phyloP scores from a whole-genome alignment of 2,113 vertebrate genomes.

The Cynocephalus volans region DNA sequence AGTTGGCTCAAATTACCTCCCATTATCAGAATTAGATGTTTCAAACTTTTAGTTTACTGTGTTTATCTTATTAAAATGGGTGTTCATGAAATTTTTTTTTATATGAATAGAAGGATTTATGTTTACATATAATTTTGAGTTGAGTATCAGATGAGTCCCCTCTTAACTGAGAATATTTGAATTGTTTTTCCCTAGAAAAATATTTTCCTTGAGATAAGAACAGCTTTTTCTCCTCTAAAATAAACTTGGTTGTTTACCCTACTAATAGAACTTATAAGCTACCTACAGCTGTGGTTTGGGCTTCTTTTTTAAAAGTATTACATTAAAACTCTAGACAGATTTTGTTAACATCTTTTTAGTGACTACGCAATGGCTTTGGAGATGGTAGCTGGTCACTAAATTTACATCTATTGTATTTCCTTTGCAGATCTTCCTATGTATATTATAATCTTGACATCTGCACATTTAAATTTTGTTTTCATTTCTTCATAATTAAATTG shows the following conservation, averaged over 20 bases:
- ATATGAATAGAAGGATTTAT: neutral
- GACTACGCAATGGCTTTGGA: neutral
- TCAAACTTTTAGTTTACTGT: neutral
- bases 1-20: neutral
- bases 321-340: neutral
- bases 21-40: neutral
- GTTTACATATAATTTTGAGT: neutral
- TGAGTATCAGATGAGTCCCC: neutral
- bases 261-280: neutral
- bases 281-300: neutral
- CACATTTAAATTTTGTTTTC: neutral
- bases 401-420: neutral
- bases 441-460: constrained; percentile 24
- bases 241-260: neutral
- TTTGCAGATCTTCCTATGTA: neutral
- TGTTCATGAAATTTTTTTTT: neutral
- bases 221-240: neutral
- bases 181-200: constrained; percentile 13
- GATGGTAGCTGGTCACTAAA: neutral
- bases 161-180: constrained; percentile 20
- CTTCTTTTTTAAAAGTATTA: neutral
- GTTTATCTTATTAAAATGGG: constrained; percentile 25
- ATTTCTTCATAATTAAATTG: neutral
- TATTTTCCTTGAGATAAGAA: constrained; percentile 21
- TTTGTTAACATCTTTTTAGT: constrained; percentile 4